Base-by-base conservation (phyloP, 2,113 vertebrate species). In the Microcebus jonahi region DNA sequence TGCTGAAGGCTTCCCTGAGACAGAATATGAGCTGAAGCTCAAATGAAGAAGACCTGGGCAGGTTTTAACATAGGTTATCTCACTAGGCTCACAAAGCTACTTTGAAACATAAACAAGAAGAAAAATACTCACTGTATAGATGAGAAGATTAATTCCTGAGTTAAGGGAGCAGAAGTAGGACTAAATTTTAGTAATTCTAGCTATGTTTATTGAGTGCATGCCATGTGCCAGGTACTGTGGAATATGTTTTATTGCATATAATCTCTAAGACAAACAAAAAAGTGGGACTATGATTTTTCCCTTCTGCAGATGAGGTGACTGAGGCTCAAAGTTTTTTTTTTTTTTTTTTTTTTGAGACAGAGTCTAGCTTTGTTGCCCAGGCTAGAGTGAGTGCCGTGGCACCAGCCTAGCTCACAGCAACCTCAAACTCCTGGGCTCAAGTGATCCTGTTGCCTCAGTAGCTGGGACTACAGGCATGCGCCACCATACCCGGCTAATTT, bases 1-100 rank as follows among this genome's bases (percentile, higher is more conserved):
- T 75, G 55, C 34, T 36, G 27, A 95, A 71, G 61, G 14, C 21
- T 79, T 76, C 59, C 29, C 53, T 14, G 23, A 85, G 45, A 59
- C 42, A 68, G 71, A 77, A 76, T 76, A 95, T 81, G 21, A 91
- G 39, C 70, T 53, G 45, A 83, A 85, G 39, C n/a, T 96, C 48
- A 89, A 83, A 76, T 17, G 42, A 45, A 36, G 36, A 71, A 82
- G 80, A 77, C 71, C 70, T 79, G 36, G 83, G 50, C 45, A 57
- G 53, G 14, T 5, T 23, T 89, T 45, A 70, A 36, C 29, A 67
- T 13, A 36, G 14, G 53, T 61, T 10, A 63, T 67, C 27, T 71
- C 10, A 1, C 5, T 67, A 34, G 17, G 6, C 61, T 82, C 42
- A 31, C 27, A 21, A 65, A 91, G 39, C 13, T 8, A 39, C 18